Evolutionary conservation across 2,888 invertebrate genomes (phyloP), one percentile per base, ranked within the genome.

Genomic region (Apamea sordens): DNA sequence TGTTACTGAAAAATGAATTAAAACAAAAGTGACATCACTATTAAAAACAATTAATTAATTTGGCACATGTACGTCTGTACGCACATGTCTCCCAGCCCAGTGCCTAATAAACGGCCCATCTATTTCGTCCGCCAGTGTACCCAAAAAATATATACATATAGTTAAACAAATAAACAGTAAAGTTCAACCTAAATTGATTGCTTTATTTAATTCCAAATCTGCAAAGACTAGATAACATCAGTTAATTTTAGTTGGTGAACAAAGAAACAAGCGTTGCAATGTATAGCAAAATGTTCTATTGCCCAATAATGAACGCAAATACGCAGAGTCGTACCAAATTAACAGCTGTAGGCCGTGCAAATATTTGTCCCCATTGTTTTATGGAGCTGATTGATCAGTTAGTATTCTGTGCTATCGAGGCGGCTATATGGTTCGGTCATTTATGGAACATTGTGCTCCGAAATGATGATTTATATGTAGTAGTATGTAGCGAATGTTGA

Each of bases 301-400:
- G 56, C 7, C 44, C 44, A 56, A 78, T 78, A 36, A 75, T 44
- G 65, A 73, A 44, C 70, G 56, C 75, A 50, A 74, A 76, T 70
- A 70, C 13, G 18, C 47, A 15, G n/a, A 36, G 24, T 72, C 59
- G 63, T 10, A 64, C 32, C 41, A 61, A 86, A 83, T 85, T 71
- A 69, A 71, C 50, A 63, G 8, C 28, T 44, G 69, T 83, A 61
- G 79, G 73, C 70, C 69, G 70, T 64, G 75, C 84, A 50, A 78
- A 84, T 78, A 83, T 73, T 73, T 86, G 86, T 47, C 86, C 86
- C 15, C 77, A 24, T 77, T 86, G 64, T 24, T 86, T 67, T 73
- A 74, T 86, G 63, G 65, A 59, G 78, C 50, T 71, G 67, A 86
- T 84, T 84, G 71, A 81, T 71, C 71, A 61, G 61, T 63, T 59